Base-by-base conservation (phyloP, 2,888 invertebrate species). In the Alcis repandata region DNA sequence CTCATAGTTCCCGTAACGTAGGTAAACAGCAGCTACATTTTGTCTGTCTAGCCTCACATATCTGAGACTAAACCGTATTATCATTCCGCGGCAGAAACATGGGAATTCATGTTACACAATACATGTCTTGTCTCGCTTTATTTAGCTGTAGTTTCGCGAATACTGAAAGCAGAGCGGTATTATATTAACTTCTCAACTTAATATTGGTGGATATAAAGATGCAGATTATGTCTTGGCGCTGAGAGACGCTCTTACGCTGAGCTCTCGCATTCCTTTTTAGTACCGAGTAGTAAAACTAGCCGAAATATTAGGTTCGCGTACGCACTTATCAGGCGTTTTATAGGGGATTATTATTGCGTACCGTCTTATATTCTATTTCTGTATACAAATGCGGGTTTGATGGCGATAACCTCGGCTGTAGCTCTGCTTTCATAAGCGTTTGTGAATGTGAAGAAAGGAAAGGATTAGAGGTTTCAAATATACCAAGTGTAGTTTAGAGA, bases 161-260 rank as follows among this genome's bases (percentile, higher is more conserved):
- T 81, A 80, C 72, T 75, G 73, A 78, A 79, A 78, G 74, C 77
- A 81, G 78, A 83, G 76, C 71, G 78, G 74, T 79, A 78, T 83
- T 85, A 82, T 82, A 85, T 85, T 85, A 86, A 85, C 81, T 84
- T 79, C 77, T 78, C 77, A 76, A 77, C 78, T 78, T 79, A 76
- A 76, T 78, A 78, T 80, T 69, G 74, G 45, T 46, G 62, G 67
- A 78, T 79, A 82, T 83, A 84, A 80, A 79, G 77, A 84, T 82
- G 76, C 79, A 82, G 76, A 78, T 82, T 82, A 81, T 79, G 79
- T 72, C 70, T 75, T 70, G 76, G 75, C 75, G 72, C 69, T 67
- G 78, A 79, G 71, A 83, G 75, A 77, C 73, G 45, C 51, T 51
- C 33, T 52, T 56, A 45, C 20, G 27, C 36, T 52, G 74, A 66